Base-by-base conservation (phyloP, 2,888 invertebrate species). In the Lysandra bellargus region DNA sequence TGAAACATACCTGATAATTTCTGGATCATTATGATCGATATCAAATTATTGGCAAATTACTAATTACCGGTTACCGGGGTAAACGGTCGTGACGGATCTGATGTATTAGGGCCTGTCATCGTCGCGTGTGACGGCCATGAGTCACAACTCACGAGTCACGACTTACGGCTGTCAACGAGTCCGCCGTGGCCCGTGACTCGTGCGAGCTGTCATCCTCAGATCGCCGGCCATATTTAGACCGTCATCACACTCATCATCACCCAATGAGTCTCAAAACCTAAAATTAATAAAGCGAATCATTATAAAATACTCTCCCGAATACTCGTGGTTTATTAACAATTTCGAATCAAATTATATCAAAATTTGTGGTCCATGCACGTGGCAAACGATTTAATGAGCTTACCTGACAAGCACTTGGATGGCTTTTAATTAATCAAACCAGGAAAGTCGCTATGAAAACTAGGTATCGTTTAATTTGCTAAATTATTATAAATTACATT, bases 91-190 rank as follows among this genome's bases (percentile, higher is more conserved):
- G 69, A 69, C 33, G 33, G 69, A 69, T 37, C 33, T 37, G 69
- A 69, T 37, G 69, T 69, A 69, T 69, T 69, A 69, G 69, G 69
- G 14, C 5, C 5, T 69, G 69, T 69, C 69, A 69, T 69, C 69
- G 69, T 69, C 14, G 69, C 14, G 33, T 69, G 33, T 69, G 69
- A 69, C 17, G 5, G 69, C 69, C 37, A 69, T 69, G 69, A 69
- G 33, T 69, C 69, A 69, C 33, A 30, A 33, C 69, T 33, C 69
- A 37, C 33, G 69, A 33, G 33, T 33, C 69, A 37, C 33, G 69
- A 17, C 69, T 33, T 14, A 37, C 14, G 69, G 14, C 69, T 69
- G 69, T 69, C 69, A 69, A 33, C 69, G 33, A 37, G 33, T 37
- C 69, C 69, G 5, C 14, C 6, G 40, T 33, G 33, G 2, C 1